Evolutionary conservation across 2,888 invertebrate species (phyloP).

Genomic region (Crossocerus cetratus): DNA sequence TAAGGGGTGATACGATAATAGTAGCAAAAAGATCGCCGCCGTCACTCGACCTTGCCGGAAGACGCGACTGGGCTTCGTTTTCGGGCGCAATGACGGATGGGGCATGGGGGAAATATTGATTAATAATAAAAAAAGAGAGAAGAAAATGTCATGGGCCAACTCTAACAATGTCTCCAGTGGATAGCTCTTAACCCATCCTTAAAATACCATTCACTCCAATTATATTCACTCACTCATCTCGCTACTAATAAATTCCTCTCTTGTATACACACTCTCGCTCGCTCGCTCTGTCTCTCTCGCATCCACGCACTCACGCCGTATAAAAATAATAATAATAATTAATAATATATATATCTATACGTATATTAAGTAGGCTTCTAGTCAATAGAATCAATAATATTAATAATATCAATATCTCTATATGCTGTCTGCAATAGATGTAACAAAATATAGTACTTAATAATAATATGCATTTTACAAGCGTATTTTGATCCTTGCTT

Average conservation of each 20-base stretch:
- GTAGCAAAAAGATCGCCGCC: slow-evolving; percentile 28
- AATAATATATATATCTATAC: slow-evolving; percentile 68
- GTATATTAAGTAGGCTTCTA: slow-evolving; percentile 69
- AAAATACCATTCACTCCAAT: slow-evolving; percentile 29
- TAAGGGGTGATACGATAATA: slow-evolving; percentile 44
- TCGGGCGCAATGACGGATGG: not conserved
- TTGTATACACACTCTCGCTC: slow-evolving; percentile 30
- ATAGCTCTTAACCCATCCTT: slow-evolving; percentile 27
- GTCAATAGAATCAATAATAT: slow-evolving; percentile 73
- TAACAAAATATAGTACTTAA: slow-evolving; percentile 76
- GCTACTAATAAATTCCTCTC: slow-evolving; percentile 30
- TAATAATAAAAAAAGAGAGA: slow-evolving; percentile 42
- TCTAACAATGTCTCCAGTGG: slow-evolving; percentile 54
- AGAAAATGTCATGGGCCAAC: slow-evolving; percentile 71
- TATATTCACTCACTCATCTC: slow-evolving; percentile 36
- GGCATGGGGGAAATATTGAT: slow-evolving; percentile 31
- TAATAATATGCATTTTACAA: slow-evolving; percentile 75
- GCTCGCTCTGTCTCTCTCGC: slow-evolving; percentile 24
- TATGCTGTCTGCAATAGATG: slow-evolving; percentile 70
- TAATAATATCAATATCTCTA: slow-evolving; percentile 69
- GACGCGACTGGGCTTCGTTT: too few species aligned
- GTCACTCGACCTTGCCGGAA: too few species aligned
- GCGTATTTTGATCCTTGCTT: slow-evolving; percentile 77
- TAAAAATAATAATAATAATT: slow-evolving; percentile 74
- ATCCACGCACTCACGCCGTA: slow-evolving; percentile 49